Evolutionary conservation across 1,140 invertebrate genomes (phyloP).

Genomic region (Penaeus indicus): DNA sequence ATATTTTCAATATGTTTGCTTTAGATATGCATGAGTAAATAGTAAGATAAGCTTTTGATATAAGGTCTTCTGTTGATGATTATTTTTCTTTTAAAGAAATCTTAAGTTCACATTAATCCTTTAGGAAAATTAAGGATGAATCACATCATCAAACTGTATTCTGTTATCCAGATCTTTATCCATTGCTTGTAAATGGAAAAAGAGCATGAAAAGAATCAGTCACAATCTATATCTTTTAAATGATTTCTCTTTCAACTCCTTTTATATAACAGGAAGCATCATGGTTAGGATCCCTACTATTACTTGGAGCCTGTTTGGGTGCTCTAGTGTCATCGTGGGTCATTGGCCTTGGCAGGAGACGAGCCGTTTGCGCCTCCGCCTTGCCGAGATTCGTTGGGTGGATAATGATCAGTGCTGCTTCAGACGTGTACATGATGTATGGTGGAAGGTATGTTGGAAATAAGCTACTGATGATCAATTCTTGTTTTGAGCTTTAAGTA

Average conservation of each 20-base stretch:
- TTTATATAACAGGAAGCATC: conserved; percentile 38
- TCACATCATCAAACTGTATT: too few relatives aligned
- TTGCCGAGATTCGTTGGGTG: conserved; percentile 48
- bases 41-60: too few relatives aligned
- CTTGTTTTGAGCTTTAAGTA: not conserved
- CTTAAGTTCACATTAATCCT: too few relatives aligned
- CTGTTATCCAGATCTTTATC: too few relatives aligned
- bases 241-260: not conserved
- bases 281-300: conserved; percentile 47
- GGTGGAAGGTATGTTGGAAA: conserved; percentile 39
- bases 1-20: too few relatives aligned
- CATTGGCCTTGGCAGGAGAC: conserved; percentile 48
- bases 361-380: conserved; percentile 42
- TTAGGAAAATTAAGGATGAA: too few relatives aligned
- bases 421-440: conserved; percentile 57
- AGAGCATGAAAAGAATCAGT: not conserved
- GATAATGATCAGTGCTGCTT: conserved; percentile 52
- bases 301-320: conserved; percentile 50
- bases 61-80: too few relatives aligned
- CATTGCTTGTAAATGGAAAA: too few relatives aligned
- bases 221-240: not conserved
- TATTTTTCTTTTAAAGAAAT: too few relatives aligned
- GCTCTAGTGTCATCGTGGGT: conserved; percentile 49
- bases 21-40: too few relatives aligned
- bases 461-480: not conserved